Conservation (phyloP, 1,140 invertebrate species). For the Ceratina calcarata region DNA sequence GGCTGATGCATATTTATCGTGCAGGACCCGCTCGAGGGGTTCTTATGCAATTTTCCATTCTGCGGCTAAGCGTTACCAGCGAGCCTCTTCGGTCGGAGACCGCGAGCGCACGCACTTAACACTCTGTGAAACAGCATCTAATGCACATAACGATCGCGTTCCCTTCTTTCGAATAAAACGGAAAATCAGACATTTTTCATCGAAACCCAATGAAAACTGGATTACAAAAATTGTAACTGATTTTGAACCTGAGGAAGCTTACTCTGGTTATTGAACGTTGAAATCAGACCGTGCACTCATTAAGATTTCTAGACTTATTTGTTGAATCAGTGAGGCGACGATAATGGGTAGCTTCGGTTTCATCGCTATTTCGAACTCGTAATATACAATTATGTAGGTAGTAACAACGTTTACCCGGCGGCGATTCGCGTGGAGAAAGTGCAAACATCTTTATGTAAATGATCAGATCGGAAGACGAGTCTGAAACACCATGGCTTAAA, state of each 20-base stretch:
- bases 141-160: not conserved
- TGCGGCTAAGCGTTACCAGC: constrained; percentile 31
- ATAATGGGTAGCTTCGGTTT: constrained; percentile 37
- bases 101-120: constrained; percentile 30
- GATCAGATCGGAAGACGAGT: too few relatives aligned
- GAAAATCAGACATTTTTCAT: constrained; percentile 12
- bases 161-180: not conserved
- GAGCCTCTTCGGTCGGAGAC: constrained; percentile 16
- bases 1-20: constrained; percentile 55
- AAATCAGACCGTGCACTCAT: constrained; percentile 6
- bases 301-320: constrained; percentile 36
- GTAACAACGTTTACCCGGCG: not conserved
- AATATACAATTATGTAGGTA: not conserved
- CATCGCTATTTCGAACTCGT: constrained; percentile 8
- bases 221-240: not conserved
- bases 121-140: constrained; percentile 37
- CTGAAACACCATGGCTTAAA: too few relatives aligned
- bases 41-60: constrained; percentile 58
- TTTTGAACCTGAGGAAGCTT: not conserved
- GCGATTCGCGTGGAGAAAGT: constrained; percentile 1
- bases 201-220: not conserved
- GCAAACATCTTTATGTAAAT: not conserved
- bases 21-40: constrained; percentile 23
- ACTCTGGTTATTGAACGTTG: not conserved
- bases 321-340: constrained; percentile 32